Evolutionary conservation across 1,140 invertebrate species (phyloP).

Genomic region (Bombus cullumanus): DNA sequence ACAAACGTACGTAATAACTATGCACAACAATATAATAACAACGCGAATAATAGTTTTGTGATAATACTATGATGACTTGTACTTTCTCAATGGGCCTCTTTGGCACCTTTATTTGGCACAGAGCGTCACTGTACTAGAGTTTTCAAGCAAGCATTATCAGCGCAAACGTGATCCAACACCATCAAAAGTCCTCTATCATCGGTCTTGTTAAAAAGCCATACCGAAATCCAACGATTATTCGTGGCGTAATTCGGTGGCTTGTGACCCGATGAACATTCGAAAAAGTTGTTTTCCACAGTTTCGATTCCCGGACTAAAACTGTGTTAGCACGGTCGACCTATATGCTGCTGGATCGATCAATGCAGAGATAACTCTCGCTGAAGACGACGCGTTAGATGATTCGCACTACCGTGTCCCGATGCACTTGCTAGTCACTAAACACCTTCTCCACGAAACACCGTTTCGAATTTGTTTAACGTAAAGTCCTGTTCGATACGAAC

Average conservation of each 20-base stretch:
- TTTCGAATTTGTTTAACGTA: background rate
- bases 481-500: background rate
- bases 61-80: constrained; percentile 35
- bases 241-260: background rate
- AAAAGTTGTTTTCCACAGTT: background rate
- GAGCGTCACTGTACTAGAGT: background rate
- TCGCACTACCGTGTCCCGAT: background rate
- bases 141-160: constrained; percentile 5
- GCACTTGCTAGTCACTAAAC: background rate
- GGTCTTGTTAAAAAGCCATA: background rate
- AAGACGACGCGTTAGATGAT: constrained; percentile 43
- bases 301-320: background rate
- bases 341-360: constrained; percentile 64
- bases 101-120: constrained; percentile 53
- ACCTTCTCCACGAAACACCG: too few relatives aligned
- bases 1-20: constrained; percentile 18
- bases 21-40: background rate
- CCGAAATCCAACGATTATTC: background rate
- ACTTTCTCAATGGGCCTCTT: constrained; percentile 36
- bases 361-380: constrained; percentile 54
- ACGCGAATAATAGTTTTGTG: background rate
- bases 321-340: constrained; percentile 34
- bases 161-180: background rate
- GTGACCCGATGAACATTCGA: background rate
- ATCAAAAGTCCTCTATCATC: background rate